Conservation (phyloP, 2,113 vertebrate genomes). For the Hemibagrus wyckioides region DNA sequence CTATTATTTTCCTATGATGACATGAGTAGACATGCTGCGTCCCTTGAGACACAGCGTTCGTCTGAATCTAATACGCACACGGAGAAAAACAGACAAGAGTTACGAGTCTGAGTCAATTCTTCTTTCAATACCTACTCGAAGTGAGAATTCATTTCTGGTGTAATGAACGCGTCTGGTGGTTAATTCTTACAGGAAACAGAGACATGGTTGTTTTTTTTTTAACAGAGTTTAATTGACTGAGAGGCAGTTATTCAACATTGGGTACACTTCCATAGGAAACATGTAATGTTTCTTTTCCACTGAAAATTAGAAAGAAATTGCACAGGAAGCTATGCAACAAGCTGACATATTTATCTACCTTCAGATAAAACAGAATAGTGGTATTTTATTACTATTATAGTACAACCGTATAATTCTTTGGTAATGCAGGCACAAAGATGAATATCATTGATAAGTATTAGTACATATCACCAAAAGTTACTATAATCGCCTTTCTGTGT, state of each 20-base stretch:
- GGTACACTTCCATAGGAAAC: slow-evolving; percentile 46
- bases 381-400: slow-evolving; percentile 17
- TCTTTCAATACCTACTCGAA: neutral
- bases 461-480: slow-evolving; percentile 36
- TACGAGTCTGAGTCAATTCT: slow-evolving; percentile 27
- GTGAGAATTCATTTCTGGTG: neutral
- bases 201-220: neutral
- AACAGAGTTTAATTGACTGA: slow-evolving; percentile 20
- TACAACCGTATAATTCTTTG: neutral
- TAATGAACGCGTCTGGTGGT: neutral
- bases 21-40: neutral
- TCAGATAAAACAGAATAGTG: neutral
- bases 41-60: neutral
- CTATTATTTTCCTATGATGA: neutral
- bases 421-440: slow-evolving; percentile 20
- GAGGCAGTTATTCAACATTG: slow-evolving; percentile 9
- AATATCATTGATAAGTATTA: slow-evolving; percentile 12
- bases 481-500: slow-evolving; percentile 47
- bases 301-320: slow-evolving; percentile 36
- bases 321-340: slow-evolving; percentile 33
- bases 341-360: slow-evolving; percentile 6
- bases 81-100: neutral
- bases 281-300: slow-evolving; percentile 41
- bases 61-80: slow-evolving; percentile 23
- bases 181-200: slow-evolving; percentile 31